Evolutionary conservation across 37 sponge, comb jelly and placozoan genomes (phyloP).

Genomic region (Chondrilla cf. caribensis): DNA sequence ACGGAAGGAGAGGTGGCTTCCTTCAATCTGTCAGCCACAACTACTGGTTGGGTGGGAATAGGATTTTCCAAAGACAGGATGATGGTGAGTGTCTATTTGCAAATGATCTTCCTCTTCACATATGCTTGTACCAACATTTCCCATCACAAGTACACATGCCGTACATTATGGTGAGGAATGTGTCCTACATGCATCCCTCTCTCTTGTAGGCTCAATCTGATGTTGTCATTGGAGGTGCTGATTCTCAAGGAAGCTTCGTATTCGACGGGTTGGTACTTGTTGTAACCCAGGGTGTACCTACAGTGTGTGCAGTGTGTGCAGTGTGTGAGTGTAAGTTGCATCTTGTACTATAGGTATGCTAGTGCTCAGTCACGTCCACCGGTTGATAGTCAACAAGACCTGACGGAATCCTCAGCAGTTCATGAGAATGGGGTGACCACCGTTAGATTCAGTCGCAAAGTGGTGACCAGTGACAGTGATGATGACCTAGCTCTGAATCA

Average conservation of each 20-base stretch:
- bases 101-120: too few relatives aligned
- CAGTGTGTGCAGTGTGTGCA: too few relatives aligned
- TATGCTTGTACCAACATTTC: too few relatives aligned
- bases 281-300: too few relatives aligned
- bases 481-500: background rate
- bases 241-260: background rate
- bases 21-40: background rate
- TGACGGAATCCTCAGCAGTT: background rate
- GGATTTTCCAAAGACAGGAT: background rate
- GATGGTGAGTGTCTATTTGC: too few relatives aligned
- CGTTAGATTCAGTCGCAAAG: background rate
- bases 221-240: background rate
- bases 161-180: too few relatives aligned
- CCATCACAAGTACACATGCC: too few relatives aligned
- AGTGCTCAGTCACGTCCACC: background rate
- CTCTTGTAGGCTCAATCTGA: background rate
- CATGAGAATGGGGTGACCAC: conserved; percentile 8
- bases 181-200: too few relatives aligned
- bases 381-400: background rate
- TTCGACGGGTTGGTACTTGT: background rate
- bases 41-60: conserved; percentile 14
- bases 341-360: background rate
- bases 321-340: too few relatives aligned
- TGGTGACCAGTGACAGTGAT: background rate
- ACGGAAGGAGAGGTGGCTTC: background rate